Conservation (phyloP, 2,797 vertebrate genomes). For the Coregonus sp. region DNA sequence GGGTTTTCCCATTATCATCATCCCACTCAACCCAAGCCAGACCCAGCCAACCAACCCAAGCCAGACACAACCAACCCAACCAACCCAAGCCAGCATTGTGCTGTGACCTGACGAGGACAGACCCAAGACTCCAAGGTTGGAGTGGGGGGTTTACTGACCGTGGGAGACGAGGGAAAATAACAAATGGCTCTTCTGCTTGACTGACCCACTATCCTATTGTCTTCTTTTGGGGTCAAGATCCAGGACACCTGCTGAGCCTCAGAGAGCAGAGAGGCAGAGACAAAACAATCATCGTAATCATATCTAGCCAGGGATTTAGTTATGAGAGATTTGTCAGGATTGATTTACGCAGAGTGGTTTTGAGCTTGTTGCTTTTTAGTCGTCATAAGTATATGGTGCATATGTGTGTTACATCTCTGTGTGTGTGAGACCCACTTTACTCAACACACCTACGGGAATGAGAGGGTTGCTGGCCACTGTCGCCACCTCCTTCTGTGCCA, state of each 20-base stretch:
- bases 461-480: background rate
- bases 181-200: slow-evolving; percentile 15
- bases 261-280: background rate
- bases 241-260: slow-evolving; percentile 43
- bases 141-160: background rate
- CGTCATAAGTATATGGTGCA: slow-evolving; percentile 2
- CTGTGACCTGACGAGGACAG: background rate
- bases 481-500: background rate
- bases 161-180: background rate
- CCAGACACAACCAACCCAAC: too few species aligned
- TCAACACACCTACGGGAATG: slow-evolving; percentile 26
- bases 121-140: background rate
- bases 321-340: slow-evolving; percentile 2
- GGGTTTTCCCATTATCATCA: too few species aligned
- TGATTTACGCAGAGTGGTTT: slow-evolving; percentile 9
- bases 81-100: background rate
- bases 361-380: background rate
- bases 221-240: slow-evolving; percentile 39
- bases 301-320: slow-evolving; percentile 12
- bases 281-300: slow-evolving; percentile 3
- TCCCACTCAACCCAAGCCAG: background rate
- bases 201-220: slow-evolving; percentile 13
- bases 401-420: background rate
- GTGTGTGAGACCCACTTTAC: slow-evolving; percentile 37
- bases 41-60: slow-evolving; percentile 1